Evolutionary conservation across 2,113 vertebrate genomes (phyloP).

Genomic region (Saccopteryx bilineata): DNA sequence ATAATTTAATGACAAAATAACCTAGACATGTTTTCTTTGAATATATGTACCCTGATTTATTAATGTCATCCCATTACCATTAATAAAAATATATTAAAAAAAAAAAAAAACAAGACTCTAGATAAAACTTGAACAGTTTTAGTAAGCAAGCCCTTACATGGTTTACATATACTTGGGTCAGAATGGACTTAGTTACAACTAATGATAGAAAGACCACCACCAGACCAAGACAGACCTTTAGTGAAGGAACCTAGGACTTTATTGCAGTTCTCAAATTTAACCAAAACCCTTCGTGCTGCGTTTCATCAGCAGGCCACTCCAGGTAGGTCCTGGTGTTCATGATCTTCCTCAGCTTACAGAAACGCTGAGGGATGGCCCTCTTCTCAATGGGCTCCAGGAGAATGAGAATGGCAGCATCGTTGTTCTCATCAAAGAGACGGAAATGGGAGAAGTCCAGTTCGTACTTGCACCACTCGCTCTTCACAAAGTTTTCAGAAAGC

Average conservation of each 20-base stretch:
- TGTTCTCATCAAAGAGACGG: constrained; percentile 92
- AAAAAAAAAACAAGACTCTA: constrained; percentile 21
- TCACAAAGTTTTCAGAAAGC: constrained; percentile 94
- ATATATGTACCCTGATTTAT: no score
- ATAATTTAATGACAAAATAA: no score
- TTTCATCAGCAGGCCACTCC: constrained; percentile 92
- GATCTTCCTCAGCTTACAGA: constrained; percentile 93
- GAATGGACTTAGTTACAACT: background rate
- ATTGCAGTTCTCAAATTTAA: constrained; percentile 89
- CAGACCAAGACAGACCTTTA: background rate
- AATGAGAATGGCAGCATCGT: constrained; percentile 90
- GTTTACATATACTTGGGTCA: background rate
- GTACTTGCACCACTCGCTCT: constrained; percentile 96
- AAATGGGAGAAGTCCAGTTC: constrained; percentile 97
- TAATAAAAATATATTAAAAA: no score
- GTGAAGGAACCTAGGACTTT: constrained; percentile 75
- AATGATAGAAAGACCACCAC: background rate
- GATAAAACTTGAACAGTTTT: background rate
- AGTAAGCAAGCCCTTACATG: background rate
- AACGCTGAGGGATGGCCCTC: constrained; percentile 92
- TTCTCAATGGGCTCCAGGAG: constrained; percentile 93
- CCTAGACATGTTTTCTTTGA: no score
- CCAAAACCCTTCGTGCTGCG: constrained; percentile 90
- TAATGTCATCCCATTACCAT: no score
- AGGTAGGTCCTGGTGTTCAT: constrained; percentile 96